phyloP scores from a whole-genome alignment of 2,888 invertebrate species.

The Carcina quercana region DNA sequence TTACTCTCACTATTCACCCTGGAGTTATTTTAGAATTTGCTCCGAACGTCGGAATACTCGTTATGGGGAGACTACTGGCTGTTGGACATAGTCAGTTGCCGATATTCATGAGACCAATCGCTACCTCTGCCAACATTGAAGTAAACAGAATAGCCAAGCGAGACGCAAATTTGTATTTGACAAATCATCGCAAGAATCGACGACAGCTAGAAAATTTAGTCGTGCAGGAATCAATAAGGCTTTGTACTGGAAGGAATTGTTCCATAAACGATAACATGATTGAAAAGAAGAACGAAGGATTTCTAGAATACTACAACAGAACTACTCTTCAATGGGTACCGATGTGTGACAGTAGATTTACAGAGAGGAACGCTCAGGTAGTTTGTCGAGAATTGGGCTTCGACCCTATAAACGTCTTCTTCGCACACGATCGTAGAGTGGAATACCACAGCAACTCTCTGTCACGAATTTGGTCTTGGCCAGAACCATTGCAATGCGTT shows the following conservation, averaged over 20 bases:
- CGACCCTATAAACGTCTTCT: conserved; percentile 91
- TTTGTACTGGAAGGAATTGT: conserved; percentile 86
- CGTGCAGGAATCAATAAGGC: conserved; percentile 78
- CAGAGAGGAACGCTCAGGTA: conserved; percentile 97
- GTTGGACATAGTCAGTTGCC: conserved; percentile 84
- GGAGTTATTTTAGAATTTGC: conserved; percentile 95
- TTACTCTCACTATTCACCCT: conserved; percentile 87
- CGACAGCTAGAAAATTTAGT: conserved; percentile 73
- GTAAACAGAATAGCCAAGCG: conserved; percentile 51
- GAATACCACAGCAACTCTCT: conserved; percentile 93
- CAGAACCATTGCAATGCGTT: conserved; percentile 90
- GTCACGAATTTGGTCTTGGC: conserved; percentile 94
- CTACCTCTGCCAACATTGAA: conserved; percentile 43
- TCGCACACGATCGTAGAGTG: conserved; percentile 88
- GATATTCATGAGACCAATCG: conserved; percentile 84
- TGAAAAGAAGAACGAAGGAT: conserved; percentile 82
- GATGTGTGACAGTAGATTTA: conserved; percentile 95
- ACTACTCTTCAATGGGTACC: conserved; percentile 98
- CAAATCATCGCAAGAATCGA: conserved; percentile 48
- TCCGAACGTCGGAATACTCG: conserved; percentile 96
- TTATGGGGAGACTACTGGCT: conserved; percentile 92
- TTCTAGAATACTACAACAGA: conserved; percentile 94
- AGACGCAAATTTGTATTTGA: conserved; percentile 45
- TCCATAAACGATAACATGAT: conserved; percentile 69
- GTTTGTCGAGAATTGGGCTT: conserved; percentile 95